Evolutionary conservation across 2,113 vertebrate species (phyloP), one percentile per base, ranked within the genome.

Genomic region (Anas platyrhynchos): DNA sequence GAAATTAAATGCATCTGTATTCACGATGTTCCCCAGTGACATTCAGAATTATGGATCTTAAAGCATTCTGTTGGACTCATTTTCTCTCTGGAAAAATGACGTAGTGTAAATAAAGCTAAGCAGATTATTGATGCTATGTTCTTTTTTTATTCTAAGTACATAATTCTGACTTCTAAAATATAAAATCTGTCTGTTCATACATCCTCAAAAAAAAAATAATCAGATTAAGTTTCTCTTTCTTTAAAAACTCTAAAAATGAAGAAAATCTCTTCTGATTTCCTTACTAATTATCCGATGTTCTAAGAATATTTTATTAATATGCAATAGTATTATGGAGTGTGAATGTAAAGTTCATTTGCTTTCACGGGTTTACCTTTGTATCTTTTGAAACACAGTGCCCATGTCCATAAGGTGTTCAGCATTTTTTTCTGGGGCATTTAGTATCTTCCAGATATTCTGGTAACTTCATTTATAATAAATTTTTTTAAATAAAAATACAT

Each of bases 1-100:
- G 55, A 82, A 92, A 94, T 93, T 91, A 95, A 96, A 96, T 26
- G 61, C 59, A 88, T 92, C 65, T 86, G 73, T 96, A 92, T 95
- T 95, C 96, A 81, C 89, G 89, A 86, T 90, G 38, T 83, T 87
- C 66, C 65, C 88, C 71, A 58, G 27, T 83, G 43, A 82, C 74
- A 85, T 94, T 95, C 87, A 94, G 86, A 94, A 87, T 44, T 68
- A 80, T 72, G 26, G 68, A 82, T 90, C 59, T 91, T 76, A 94
- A 94, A 91, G 75, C 69, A 85, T 90, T 95, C 76, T 77, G 66
- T 84, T 94, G 96, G 44, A 76, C 77, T 89, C 58, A 84, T 69
- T 34, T 91, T 93, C 72, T 93, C 69, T 54, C 56, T n/a, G 31
- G 68, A 59, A 56, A 89, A 89, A 81, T 93, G 73, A 92, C 90